phyloP scores from a whole-genome alignment of 2,113 vertebrate species.

The Mustela lutreola region DNA sequence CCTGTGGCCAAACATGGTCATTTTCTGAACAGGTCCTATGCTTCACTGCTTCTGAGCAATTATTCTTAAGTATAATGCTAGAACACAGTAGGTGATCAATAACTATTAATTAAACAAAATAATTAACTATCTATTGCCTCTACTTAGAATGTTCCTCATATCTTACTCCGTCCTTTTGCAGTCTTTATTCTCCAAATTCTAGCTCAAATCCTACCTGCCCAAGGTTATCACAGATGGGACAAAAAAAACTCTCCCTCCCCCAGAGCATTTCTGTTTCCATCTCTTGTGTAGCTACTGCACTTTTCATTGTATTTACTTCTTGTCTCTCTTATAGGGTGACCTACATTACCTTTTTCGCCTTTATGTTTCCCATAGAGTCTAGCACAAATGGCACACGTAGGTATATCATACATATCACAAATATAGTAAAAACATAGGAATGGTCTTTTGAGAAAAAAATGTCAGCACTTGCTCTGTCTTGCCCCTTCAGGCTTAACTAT shows the following conservation, averaged over 20 bases:
- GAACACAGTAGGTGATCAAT: not conserved
- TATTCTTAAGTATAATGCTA: constrained; percentile 1
- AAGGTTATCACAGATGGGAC: not conserved
- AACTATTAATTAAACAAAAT: not conserved
- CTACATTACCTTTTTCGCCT: not conserved
- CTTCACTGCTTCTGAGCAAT: constrained; percentile 29
- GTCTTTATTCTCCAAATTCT: constrained; percentile 9
- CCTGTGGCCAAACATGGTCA: not conserved
- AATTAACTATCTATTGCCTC: not conserved
- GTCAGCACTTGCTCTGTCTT: not conserved
- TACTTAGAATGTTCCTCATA: not conserved
- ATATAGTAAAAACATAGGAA: not conserved
- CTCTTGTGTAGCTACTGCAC: not conserved
- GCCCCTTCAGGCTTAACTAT: not conserved
- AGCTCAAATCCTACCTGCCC: not conserved
- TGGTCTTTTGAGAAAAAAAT: constrained; percentile 4
- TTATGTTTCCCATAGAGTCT: not conserved
- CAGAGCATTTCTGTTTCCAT: not conserved
- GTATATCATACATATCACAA: not conserved
- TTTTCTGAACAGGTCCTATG: not conserved
- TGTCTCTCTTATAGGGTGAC: not conserved
- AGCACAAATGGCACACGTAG: not conserved
- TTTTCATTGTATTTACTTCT: constrained; percentile 16
- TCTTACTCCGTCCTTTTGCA: not conserved
- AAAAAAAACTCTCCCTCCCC: not conserved